Evolutionary conservation across 2,797 vertebrate species (phyloP).

Genomic region (Buceros bicornis): DNA sequence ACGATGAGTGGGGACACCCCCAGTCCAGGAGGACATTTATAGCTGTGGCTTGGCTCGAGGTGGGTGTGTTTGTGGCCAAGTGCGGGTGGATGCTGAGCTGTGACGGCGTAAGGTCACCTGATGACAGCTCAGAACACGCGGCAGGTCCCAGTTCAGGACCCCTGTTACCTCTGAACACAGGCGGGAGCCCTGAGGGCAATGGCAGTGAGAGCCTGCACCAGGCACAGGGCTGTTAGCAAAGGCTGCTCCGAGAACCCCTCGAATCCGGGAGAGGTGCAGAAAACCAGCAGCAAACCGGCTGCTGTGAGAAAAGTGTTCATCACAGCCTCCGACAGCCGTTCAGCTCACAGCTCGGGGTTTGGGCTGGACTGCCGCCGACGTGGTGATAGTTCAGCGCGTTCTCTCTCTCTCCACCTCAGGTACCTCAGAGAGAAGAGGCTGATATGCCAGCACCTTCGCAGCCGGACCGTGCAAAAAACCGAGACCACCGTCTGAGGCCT

Average conservation of each 20-base stretch:
- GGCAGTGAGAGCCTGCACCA: too few species aligned
- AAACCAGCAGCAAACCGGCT: too few species aligned
- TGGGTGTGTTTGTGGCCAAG: accelerated
- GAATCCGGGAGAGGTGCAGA: too few species aligned
- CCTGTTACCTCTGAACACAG: too few species aligned
- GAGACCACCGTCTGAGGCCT: conserved; percentile 85
- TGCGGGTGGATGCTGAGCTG: not conserved
- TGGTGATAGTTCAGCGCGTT: not conserved
- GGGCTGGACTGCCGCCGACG: not conserved
- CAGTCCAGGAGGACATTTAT: not conserved
- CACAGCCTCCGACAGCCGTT: not conserved
- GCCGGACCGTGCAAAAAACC: conserved; percentile 76
- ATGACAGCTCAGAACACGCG: too few species aligned
- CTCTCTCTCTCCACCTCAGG: conserved; percentile 59
- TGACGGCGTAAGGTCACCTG: too few species aligned
- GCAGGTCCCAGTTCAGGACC: too few species aligned
- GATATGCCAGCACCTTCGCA: conserved; percentile 78
- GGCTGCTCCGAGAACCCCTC: too few species aligned
- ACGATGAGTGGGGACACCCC: too few species aligned
- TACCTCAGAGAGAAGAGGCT: conserved; percentile 83
- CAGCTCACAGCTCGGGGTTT: accelerated
- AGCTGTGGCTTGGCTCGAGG: not conserved
- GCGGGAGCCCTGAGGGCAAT: too few species aligned
- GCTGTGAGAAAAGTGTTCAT: too few species aligned
- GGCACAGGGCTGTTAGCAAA: too few species aligned